Evolutionary conservation across 2,888 invertebrate genomes (phyloP), one percentile per base, ranked within the genome.

Genomic region (Ischnus inquisitorius): DNA sequence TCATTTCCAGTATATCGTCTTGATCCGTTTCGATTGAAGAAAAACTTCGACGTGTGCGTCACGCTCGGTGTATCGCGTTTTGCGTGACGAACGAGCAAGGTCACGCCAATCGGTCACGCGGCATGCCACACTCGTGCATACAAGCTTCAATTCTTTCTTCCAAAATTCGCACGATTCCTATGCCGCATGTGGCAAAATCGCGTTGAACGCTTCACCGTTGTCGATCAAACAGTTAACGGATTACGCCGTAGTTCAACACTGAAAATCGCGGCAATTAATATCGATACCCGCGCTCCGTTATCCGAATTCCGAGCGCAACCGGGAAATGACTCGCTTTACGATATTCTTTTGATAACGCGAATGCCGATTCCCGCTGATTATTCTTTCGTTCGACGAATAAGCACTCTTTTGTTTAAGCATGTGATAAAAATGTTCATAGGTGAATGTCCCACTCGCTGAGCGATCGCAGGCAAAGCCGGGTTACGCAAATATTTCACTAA

Each of bases 1-100:
- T 93, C 93, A 93, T 93, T 86, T 88, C 91, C 81, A 84, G 68
- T 41, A 65, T 69, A 69, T 65, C 57, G 28, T 67, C 60, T 34
- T 62, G 60, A 62, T 14, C 6, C 3, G 68, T 57, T 43, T 19
- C 34, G 14, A 54, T 76, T 19, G 16, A 41, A 43, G 22, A 71
- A 34, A 60, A 51, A 39, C 71, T 41, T 41, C 25, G 34, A 39
- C 43, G 48, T 39, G n/a, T 48, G 67, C 43, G 54, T 48, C 72
- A 67, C 77, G 41, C 51, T 54, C 28, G 34, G 25, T 54, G 14
- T 68, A 68, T 51, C 34, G 39, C 43, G 43, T 79, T 79, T 51
- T 48, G 39, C 65, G 82, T 64, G 64, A 75, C 82, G 76, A 60
- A 75, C 79, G 81, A 64, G 64, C 65, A 67, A 83, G 48, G 75